phyloP scores from a whole-genome alignment of 2,888 invertebrate species.

The Drosophila flavopinicola region DNA sequence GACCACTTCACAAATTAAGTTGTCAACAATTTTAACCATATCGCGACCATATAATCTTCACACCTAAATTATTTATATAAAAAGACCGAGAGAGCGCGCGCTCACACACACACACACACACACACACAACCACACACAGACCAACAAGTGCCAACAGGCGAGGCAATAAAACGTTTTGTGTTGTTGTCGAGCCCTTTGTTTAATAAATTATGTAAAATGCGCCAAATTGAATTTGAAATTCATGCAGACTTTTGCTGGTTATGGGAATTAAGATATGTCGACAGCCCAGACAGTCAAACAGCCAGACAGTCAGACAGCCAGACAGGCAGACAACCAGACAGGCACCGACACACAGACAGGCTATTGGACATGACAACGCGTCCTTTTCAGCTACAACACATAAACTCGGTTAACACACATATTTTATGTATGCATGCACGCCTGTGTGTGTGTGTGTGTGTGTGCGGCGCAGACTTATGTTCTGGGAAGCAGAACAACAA shows the following conservation, averaged over 20 bases:
- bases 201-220: slow-evolving; percentile 81
- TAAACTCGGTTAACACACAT: slow-evolving; percentile 22
- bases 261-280: slow-evolving; percentile 79
- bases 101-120: slow-evolving; percentile 27
- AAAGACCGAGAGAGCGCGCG: slow-evolving; percentile 43
- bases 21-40: slow-evolving; percentile 79
- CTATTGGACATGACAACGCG: slow-evolving; percentile 34
- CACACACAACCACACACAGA: slow-evolving; percentile 15
- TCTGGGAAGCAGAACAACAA: not conserved
- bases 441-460: not conserved
- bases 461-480: not conserved
- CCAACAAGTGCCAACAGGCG: slow-evolving; percentile 13
- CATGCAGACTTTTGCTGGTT: slow-evolving; percentile 76
- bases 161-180: slow-evolving; percentile 74
- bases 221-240: slow-evolving; percentile 80
- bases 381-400: slow-evolving; percentile 23
- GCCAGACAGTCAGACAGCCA: slow-evolving; percentile 24
- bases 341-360: slow-evolving; percentile 22
- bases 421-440: not conserved
- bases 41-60: slow-evolving; percentile 77
- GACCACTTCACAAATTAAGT: slow-evolving; percentile 77
- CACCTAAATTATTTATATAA: slow-evolving; percentile 78
- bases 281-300: slow-evolving; percentile 40
- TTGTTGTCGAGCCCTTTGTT: slow-evolving; percentile 71
- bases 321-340: slow-evolving; percentile 23